A percentile compares a stretch with the other conserved stretches of the same genome.
Evolutionary conservation across 2,888 invertebrate genomes (phyloP).

Genomic region (Callimorpha dominula): DNA sequence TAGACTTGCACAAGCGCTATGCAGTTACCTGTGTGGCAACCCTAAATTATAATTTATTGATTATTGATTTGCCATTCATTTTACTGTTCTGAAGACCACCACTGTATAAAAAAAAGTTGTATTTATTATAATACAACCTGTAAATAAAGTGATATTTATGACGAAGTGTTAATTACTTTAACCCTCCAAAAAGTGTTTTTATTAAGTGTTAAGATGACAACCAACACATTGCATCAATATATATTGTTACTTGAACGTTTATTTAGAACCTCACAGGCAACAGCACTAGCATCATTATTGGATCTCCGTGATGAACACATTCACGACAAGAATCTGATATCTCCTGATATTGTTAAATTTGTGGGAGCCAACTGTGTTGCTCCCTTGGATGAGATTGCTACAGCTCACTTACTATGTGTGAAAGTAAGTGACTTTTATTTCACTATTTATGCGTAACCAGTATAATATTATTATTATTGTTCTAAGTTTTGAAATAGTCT

Average conservation of each 20-base stretch:
- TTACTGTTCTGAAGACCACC: constrained; percentile 3
- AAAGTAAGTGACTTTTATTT: constrained; percentile 74
- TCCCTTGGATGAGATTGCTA: constrained; percentile 92
- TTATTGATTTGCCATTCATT: constrained; percentile 24
- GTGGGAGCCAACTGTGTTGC: constrained; percentile 90
- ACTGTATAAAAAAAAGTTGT: background rate
- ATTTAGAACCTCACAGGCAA: constrained; percentile 88
- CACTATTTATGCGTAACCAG: background rate
- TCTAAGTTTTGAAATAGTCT: background rate
- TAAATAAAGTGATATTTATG: constrained; percentile 1
- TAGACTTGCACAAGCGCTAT: constrained; percentile 10
- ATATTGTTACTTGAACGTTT: constrained; percentile 86
- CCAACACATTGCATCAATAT: constrained; percentile 73
- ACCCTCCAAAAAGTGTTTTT: background rate
- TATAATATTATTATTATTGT: background rate
- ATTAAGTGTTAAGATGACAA: constrained; percentile 38
- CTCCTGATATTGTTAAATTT: constrained; percentile 89
- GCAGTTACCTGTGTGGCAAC: constrained; percentile 22
- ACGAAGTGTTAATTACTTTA: background rate
- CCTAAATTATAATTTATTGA: constrained; percentile 24
- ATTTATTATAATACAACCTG: background rate
- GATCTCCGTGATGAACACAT: constrained; percentile 91
- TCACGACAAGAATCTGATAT: constrained; percentile 89
- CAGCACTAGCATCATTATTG: constrained; percentile 86
- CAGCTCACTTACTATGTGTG: constrained; percentile 90